Evolutionary conservation across 2,797 vertebrate species (phyloP), one percentile per base, ranked within the genome.

Genomic region (Bradypodion ventrale): DNA sequence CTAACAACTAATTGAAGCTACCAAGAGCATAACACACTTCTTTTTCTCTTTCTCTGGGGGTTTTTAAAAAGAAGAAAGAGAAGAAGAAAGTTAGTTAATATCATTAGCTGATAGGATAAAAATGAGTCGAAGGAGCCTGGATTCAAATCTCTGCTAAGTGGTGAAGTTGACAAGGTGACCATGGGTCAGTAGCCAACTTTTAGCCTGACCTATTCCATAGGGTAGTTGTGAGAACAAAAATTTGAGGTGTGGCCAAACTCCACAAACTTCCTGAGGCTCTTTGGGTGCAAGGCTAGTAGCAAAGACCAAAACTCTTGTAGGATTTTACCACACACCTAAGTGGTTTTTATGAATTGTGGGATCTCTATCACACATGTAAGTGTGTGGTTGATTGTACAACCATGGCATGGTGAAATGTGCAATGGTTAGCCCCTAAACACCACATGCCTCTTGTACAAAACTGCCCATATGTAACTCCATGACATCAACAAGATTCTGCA

Each of bases 1-100:
- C 94, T 95, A 90, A 85, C 92, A 93, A 95, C 91, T 96, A 95
- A 96, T 96, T 96, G 95, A 96, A 96, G 95, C 93, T 94, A 90
- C 91, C 90, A 81, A 89, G 89, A 94, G 80, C 87, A 92, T 89
- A 92, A 92, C 92, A 89, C 85, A 92, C 83, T 76, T 90, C 93
- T 94, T 78, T 90, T 88, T 88, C 66, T 7, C n/a, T 16, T 91
- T 93, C 85, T 74, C 73, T 84, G 44, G 69, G 77, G 72, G 74
- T 73, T 79, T 56, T 56, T 56, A 4, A 56, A 90, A 87, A 90
- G 90, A 59, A 59, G 63, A 40, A 69, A 8, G 56, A 46, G 10
- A 46, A 49, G 5, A 83, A 94, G 94, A 95, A 94, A 86, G 91
- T 85, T 92, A 92, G 91, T 90, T 93, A 93, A 94, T 90, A 95